Conservation (phyloP, 2,797 vertebrate genomes). For the Paedocypris micromegethes region DNA sequence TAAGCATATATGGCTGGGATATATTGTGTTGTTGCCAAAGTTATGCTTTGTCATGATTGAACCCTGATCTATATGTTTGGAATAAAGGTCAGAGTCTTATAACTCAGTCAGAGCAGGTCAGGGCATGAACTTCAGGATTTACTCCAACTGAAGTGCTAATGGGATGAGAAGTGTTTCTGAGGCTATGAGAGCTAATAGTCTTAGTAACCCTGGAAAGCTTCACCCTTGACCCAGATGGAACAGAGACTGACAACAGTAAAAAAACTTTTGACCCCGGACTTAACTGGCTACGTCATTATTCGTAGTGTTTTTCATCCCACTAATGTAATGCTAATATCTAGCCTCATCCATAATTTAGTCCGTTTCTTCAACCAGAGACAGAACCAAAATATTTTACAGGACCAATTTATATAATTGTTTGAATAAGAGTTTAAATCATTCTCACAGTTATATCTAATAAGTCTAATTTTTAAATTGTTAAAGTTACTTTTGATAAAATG, state of each 20-base stretch:
- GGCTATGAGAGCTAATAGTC: constrained; percentile 12
- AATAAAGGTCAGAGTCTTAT: neutral
- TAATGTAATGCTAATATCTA: neutral
- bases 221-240: constrained; percentile 6
- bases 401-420: no score
- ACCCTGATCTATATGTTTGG: no score
- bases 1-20: no score
- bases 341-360: no score
- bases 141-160: constrained; percentile 10
- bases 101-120: neutral
- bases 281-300: constrained; percentile 3
- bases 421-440: no score
- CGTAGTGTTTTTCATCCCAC: neutral
- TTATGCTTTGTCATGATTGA: no score
- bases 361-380: no score
- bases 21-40: no score
- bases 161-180: constrained; percentile 3
- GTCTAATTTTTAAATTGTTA: no score
- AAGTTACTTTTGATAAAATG: no score
- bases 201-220: constrained; percentile 5
- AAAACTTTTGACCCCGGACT: constrained; percentile 4
- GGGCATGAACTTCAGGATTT: neutral
- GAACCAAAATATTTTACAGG: no score
- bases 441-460: no score
- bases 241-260: constrained; percentile 3